Evolutionary conservation across 2,113 vertebrate species (phyloP).

Genomic region (Caranx melampygus): DNA sequence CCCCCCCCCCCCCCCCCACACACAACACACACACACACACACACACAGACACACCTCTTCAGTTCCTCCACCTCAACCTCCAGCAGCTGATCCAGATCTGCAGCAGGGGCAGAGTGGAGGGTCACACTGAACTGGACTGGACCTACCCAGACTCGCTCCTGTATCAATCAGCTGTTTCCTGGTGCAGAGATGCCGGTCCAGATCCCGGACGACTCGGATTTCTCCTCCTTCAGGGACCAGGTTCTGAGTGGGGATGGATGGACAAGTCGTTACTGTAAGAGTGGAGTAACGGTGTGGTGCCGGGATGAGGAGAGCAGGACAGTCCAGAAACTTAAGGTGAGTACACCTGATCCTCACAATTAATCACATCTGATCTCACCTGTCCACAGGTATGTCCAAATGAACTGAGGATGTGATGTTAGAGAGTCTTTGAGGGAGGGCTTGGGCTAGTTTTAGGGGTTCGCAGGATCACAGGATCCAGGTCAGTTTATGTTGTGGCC

Average conservation of each 20-base stretch:
- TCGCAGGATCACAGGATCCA: no score
- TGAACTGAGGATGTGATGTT: no score
- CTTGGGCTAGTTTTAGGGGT: no score
- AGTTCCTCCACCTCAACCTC: no score
- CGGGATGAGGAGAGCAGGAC: constrained; percentile 82
- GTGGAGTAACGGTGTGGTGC: constrained; percentile 87
- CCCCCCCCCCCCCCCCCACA: no score
- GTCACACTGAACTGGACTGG: not conserved
- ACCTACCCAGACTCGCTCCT: no score
- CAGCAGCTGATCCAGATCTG: no score
- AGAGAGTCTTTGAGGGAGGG: no score
- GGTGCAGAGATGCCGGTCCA: constrained; percentile 83
- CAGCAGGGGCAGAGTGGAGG: not conserved
- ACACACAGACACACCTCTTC: not conserved
- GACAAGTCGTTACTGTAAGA: constrained; percentile 87
- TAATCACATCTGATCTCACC: no score
- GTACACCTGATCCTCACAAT: not conserved
- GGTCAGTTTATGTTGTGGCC: no score
- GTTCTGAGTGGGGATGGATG: constrained; percentile 87
- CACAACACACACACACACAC: not conserved
- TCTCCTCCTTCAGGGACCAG: constrained; percentile 88
- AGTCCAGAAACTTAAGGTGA: constrained; percentile 92
- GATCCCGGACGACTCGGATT: constrained; percentile 88
- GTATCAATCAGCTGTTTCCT: no score
- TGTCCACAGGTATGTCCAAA: no score